Evolutionary conservation across 2,888 invertebrate species (phyloP).

Genomic region (Leptogaster cylindrica): DNA sequence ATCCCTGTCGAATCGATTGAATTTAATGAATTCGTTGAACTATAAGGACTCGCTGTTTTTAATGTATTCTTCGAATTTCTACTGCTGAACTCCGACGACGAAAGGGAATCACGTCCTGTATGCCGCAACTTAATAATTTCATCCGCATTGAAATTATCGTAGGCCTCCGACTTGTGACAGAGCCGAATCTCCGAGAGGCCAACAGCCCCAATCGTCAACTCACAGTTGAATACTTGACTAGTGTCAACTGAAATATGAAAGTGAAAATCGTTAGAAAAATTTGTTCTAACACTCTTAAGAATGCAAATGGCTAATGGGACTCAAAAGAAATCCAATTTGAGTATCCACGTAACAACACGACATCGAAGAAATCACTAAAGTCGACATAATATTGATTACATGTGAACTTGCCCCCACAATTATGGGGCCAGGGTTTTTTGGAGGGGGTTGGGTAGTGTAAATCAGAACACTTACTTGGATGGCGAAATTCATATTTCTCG

Average conservation of each 20-base stretch:
- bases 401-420: constrained; percentile 8
- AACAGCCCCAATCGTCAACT: constrained; percentile 61
- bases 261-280: neutral
- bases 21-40: constrained; percentile 61
- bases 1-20: constrained; percentile 62
- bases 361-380: neutral
- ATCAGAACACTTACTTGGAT: constrained; percentile 67
- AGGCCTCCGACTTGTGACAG: constrained; percentile 60
- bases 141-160: constrained; percentile 59
- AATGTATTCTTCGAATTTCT: constrained; percentile 59
- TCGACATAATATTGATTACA: constrained; percentile 3
- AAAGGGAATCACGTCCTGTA: constrained; percentile 58
- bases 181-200: constrained; percentile 61
- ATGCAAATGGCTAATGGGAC: neutral
- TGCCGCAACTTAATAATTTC: constrained; percentile 57
- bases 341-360: neutral
- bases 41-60: constrained; percentile 61
- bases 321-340: constrained; percentile 24
- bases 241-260: constrained; percentile 55
- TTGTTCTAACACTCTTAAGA: neutral
- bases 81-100: constrained; percentile 61
- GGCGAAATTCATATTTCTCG: constrained; percentile 75
- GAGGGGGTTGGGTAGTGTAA: neutral
- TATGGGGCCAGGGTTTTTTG: neutral
- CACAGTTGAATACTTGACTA: constrained; percentile 61